phyloP scores from a whole-genome alignment of 2,797 vertebrate species.

The Pseudotriccus pelzelni region DNA sequence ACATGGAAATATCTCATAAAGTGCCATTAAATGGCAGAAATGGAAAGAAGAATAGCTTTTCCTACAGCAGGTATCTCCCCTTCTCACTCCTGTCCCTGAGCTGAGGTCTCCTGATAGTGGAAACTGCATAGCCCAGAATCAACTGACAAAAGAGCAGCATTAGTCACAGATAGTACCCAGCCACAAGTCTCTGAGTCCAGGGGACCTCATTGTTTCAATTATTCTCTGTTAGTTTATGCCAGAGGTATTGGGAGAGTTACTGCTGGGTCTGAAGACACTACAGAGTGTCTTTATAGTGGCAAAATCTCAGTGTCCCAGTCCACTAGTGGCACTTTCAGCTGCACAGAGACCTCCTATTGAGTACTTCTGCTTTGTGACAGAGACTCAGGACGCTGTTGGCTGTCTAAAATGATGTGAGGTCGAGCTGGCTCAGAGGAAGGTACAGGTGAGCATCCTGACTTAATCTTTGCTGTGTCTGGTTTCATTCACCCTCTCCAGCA shows the following conservation, averaged over 20 bases:
- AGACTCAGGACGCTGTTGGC: background rate
- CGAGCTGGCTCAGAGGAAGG: background rate
- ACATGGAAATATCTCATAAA: background rate
- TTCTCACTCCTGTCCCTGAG: background rate
- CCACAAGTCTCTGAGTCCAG: background rate
- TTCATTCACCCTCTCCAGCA: background rate
- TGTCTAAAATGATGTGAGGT: background rate
- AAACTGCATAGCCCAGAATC: background rate
- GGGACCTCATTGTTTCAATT: background rate
- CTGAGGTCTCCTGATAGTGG: background rate
- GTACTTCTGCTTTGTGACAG: background rate
- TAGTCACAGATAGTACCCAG: background rate
- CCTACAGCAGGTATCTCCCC: background rate
- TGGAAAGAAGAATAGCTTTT: background rate
- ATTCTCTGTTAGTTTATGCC: background rate
- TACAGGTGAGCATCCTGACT: background rate
- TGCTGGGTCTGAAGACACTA: background rate
- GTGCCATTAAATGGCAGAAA: background rate
- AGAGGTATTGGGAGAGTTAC: background rate
- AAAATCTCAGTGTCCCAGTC: background rate
- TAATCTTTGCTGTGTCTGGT: background rate
- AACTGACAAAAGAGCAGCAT: background rate
- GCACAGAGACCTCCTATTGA: fast-evolving
- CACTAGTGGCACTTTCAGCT: background rate
- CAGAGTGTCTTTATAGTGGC: background rate